Percentiles rank a stretch among this genome's conserved stretches.
phyloP scores from a whole-genome alignment of 1,140 invertebrate genomes.

The Monomorium pharaonis region DNA sequence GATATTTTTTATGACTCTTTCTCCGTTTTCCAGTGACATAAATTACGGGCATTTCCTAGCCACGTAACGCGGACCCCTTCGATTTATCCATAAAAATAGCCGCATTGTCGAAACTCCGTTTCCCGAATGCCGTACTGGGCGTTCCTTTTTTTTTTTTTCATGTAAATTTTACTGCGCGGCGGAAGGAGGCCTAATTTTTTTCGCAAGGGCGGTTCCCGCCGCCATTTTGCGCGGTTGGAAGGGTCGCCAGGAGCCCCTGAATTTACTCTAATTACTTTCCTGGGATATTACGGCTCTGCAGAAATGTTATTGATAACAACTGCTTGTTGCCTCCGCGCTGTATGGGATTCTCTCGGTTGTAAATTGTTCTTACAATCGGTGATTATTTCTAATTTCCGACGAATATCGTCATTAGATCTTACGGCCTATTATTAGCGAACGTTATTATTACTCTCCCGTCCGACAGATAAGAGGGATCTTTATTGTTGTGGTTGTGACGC shows the following conservation, averaged over 20 bases:
- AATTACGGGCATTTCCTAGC: slow-evolving; percentile 70
- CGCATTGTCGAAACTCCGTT: slow-evolving; percentile 74
- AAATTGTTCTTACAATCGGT: slow-evolving; percentile 64
- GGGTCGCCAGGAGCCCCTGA: slow-evolving; percentile 78
- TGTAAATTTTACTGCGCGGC: slow-evolving; percentile 78
- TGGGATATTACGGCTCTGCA: slow-evolving; percentile 75
- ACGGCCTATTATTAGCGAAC: slow-evolving; percentile 48
- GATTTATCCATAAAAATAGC: slow-evolving; percentile 71
- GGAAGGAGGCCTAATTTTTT: slow-evolving; percentile 80
- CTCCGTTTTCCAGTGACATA: slow-evolving; percentile 70
- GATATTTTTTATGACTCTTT: slow-evolving; percentile 61
- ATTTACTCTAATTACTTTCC: slow-evolving; percentile 83
- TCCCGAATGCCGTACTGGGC: slow-evolving; percentile 70
- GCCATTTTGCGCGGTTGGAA: slow-evolving; percentile 81
- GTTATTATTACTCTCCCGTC: slow-evolving; percentile 41
- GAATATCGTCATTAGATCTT: slow-evolving; percentile 47
- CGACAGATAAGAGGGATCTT: slow-evolving; percentile 26
- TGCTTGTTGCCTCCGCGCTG: slow-evolving; percentile 68
- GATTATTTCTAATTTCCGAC: slow-evolving; percentile 66
- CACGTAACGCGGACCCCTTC: slow-evolving; percentile 63
- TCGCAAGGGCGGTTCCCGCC: slow-evolving; percentile 79
- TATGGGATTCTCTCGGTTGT: slow-evolving; percentile 51
- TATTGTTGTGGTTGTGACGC: slow-evolving; percentile 17
- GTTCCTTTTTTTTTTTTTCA: slow-evolving; percentile 74
- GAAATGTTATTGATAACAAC: slow-evolving; percentile 82